phyloP scores from a whole-genome alignment of 2,888 invertebrate genomes.

The Seira ritae region DNA sequence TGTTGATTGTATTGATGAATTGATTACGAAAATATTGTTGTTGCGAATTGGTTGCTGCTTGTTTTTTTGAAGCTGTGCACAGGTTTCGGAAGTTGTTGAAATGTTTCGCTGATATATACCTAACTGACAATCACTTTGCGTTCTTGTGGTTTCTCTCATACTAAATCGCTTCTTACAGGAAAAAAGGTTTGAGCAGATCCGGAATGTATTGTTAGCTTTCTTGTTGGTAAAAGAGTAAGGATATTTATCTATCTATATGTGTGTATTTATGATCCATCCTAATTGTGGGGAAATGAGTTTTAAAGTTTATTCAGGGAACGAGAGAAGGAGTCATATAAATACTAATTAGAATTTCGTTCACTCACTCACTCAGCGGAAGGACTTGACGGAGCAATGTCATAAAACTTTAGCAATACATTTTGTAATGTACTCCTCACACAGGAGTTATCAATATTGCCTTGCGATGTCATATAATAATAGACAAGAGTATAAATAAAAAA shows the following conservation, averaged over 20 bases:
- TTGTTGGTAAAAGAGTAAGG: background rate
- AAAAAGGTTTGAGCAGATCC: too few species aligned
- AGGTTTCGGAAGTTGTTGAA: background rate
- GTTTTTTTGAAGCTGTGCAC: background rate
- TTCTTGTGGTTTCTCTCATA: too few species aligned
- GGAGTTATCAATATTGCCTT: background rate
- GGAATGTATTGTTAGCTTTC: too few species aligned
- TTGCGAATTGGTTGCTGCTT: background rate
- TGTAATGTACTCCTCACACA: background rate
- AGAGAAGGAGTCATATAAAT: too few species aligned
- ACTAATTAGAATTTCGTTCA: too few species aligned
- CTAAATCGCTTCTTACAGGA: too few species aligned
- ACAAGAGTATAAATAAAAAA: background rate
- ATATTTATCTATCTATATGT: background rate
- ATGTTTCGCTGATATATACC: background rate
- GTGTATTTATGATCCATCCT: background rate
- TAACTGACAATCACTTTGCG: too few species aligned
- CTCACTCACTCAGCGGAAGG: too few species aligned
- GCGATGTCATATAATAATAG: background rate
- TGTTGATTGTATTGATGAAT: background rate
- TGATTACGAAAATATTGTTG: background rate
- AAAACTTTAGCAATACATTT: constrained; percentile 1
- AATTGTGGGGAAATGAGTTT: background rate
- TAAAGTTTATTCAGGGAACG: too few species aligned
- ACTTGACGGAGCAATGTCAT: constrained; percentile 1